Evolutionary conservation across 2,797 vertebrate species (phyloP).

Genomic region (Lophotriccus pileatus): DNA sequence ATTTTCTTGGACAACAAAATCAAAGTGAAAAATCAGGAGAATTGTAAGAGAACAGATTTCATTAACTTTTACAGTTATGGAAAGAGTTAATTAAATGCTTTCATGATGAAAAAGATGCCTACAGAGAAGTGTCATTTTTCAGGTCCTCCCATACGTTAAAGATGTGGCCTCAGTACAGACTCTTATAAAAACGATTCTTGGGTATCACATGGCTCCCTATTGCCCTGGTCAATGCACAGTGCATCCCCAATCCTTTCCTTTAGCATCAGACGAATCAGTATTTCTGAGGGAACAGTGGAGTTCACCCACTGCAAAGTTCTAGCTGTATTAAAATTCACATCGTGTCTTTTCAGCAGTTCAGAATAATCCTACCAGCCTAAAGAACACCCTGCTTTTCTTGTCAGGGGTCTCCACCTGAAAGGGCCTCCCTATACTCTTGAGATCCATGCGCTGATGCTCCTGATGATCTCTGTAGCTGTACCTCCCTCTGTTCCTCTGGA

Average conservation of each 20-base stretch:
- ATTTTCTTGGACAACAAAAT: not conserved
- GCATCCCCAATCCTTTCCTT: not conserved
- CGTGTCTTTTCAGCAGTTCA: not conserved
- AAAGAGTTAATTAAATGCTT: not conserved
- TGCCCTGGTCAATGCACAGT: not conserved
- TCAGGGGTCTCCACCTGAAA: not conserved
- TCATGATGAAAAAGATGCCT: not conserved
- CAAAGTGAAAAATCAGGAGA: not conserved
- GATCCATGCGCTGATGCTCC: not conserved
- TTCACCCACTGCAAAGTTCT: not conserved
- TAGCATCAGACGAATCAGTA: not conserved
- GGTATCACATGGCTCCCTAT: not conserved
- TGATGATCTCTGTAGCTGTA: not conserved
- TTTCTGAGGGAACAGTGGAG: not conserved
- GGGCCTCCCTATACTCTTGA: not conserved
- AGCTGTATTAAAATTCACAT: not conserved
- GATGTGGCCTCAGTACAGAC: accelerated
- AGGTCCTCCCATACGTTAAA: not conserved
- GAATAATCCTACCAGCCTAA: not conserved
- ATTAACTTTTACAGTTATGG: not conserved
- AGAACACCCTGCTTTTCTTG: not conserved
- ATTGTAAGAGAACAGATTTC: not conserved
- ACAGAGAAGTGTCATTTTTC: not conserved
- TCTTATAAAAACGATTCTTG: not conserved
- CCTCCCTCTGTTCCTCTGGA: not conserved